Conservation (phyloP, 2,888 invertebrate species). For the Frankliniella fusca region DNA sequence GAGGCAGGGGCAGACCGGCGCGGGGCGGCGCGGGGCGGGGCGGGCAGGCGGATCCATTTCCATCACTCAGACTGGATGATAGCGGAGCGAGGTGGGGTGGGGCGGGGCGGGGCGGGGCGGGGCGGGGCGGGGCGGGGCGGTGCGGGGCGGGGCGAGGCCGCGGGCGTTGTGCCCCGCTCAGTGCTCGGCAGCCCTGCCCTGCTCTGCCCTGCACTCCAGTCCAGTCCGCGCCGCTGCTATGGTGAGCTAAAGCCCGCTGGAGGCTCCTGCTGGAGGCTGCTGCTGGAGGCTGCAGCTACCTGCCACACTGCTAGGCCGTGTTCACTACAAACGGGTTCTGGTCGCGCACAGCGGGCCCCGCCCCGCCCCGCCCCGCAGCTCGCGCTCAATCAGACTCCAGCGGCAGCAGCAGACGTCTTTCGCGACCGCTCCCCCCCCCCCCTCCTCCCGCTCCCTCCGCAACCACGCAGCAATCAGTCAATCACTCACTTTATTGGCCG, state of each 20-base stretch:
- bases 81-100: not conserved
- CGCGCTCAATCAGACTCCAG: not conserved
- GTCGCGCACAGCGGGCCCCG: not conserved
- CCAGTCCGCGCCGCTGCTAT: not conserved
- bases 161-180: not conserved
- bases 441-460: too few relatives aligned
- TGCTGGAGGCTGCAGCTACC: not conserved
- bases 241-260: not conserved
- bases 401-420: not conserved
- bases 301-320: not conserved
- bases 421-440: too few relatives aligned
- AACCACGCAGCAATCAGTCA: too few relatives aligned
- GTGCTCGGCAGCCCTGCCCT: not conserved
- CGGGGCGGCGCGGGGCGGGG: too few relatives aligned
- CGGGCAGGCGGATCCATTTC: not conserved
- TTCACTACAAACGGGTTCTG: not conserved
- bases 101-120: too few relatives aligned
- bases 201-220: not conserved
- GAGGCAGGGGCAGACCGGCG: not conserved
- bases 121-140: too few relatives aligned
- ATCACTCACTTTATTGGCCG: too few relatives aligned
- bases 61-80: conserved; percentile 11
- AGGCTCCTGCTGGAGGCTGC: not conserved
- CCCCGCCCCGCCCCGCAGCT: not conserved
- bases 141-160: too few relatives aligned